Base-by-base conservation (phyloP, 2,888 invertebrate genomes). In the Eristalis pertinax region DNA sequence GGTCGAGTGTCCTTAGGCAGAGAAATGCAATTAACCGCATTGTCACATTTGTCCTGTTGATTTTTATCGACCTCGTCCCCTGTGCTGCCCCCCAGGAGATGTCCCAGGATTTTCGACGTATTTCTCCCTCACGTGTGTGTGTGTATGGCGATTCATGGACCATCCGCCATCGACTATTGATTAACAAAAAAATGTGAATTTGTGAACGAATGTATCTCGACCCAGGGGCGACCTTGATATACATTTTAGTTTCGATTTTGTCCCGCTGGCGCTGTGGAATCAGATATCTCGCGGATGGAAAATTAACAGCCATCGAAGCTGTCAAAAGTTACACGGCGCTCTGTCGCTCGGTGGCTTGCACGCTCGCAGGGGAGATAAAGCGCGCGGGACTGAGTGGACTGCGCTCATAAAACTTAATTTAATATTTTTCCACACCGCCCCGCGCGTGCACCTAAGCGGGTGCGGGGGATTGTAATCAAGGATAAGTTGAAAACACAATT, bases 21-120 rank as follows among this genome's bases (percentile, higher is more conserved):
- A 77, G 77, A 88, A 88, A 88, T 88, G 84, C 88, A 88, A 88
- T 84, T 88, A 88, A 84, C 88, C 88, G 77, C 81, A 84, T 81
- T 88, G 88, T 88, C 88, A 88, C 84, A 84, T 88, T 80, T 84
- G 74, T 84, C 77, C 64, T 84, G 84, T 81, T 84, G 88, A 80
- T 88, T 88, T 87, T 88, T 84, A 84, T 84, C 84, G 67, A 62
- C 88, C 87, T 84, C 87, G 73, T 80, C 67, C 76, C 84, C 32
- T 32, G 32, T 32, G 4, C 10, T 5, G 4, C 29, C 29, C 75
- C 76, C 35, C 63, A 56, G 84, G 73, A 84, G 60, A 24, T 60
- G 13, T 73, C 56, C 43, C 63, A 62, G 29, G 41, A 60, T 76
- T 84, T 84, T 26, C 65, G 73, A 77, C 69, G 56, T 63, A 77